A percentile compares a stretch with the other conserved stretches of the same genome.
phyloP scores from a whole-genome alignment of 2,113 vertebrate genomes.

The Clupea harengus region DNA sequence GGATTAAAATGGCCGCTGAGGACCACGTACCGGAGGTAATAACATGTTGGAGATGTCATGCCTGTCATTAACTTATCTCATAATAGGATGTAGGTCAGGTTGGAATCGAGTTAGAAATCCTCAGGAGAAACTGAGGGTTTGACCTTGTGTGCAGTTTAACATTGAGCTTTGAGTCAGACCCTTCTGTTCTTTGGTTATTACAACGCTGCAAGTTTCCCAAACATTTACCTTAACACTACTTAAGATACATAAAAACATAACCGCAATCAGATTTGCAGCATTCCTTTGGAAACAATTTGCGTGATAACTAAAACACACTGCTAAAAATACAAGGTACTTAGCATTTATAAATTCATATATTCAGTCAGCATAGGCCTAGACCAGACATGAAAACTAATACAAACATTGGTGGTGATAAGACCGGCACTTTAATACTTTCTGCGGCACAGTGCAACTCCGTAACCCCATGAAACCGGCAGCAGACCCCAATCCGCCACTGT shows the following conservation, averaged over 20 bases:
- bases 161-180: background rate
- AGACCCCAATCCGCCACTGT: background rate
- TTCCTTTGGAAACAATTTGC: slow-evolving; percentile 8
- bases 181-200: background rate
- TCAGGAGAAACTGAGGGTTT: background rate
- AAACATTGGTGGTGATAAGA: background rate
- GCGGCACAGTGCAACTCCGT: background rate
- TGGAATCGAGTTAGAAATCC: slow-evolving; percentile 32
- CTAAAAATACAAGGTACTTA: slow-evolving; percentile 11
- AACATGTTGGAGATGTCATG: slow-evolving; percentile 32
- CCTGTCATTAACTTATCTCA: slow-evolving; percentile 38
- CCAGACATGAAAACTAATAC: background rate
- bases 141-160: background rate
- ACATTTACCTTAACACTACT: background rate
- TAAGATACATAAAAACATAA: background rate
- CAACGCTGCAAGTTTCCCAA: background rate
- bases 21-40: slow-evolving; percentile 25
- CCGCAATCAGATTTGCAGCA: background rate
- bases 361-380: background rate
- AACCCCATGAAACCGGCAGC: background rate
- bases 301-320: background rate
- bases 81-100: slow-evolving; percentile 18
- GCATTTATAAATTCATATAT: background rate
- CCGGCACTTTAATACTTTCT: background rate
- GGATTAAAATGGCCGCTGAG: background rate